These are phyloP conservation scores for Ranitomeya variabilis DNA, from an alignment of 2,113 vertebrate genomes.

Conservation along the genomic window DNA sequence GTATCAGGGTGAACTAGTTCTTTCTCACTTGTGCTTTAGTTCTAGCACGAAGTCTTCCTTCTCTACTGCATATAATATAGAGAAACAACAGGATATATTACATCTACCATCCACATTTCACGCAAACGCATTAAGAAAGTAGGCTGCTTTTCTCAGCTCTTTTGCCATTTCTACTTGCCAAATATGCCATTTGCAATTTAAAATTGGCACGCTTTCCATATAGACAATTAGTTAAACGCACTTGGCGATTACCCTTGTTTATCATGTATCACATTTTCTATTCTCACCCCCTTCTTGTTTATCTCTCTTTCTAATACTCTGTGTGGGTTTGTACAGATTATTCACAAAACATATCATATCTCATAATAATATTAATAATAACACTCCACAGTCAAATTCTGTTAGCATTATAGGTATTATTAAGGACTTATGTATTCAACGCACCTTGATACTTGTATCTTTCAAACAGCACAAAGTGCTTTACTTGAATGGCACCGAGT, in stretches of 20 bases:
- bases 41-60: not conserved
- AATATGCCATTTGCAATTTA: constrained; percentile 78
- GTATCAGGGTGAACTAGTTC: not conserved
- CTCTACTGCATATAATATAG: not conserved
- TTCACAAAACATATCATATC: not conserved
- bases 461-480: not conserved
- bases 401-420: not conserved
- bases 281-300: constrained; percentile 17
- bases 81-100: constrained; percentile 20
- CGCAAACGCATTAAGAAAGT: constrained; percentile 38
- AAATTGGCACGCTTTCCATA: constrained; percentile 69
- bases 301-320: not conserved
- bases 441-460: not conserved
- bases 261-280: constrained; percentile 62
- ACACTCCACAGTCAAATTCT: not conserved
- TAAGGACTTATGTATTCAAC: not conserved
- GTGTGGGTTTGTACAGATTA: constrained; percentile 16
- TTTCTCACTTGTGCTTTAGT: not conserved
- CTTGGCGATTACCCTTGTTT: constrained; percentile 73
- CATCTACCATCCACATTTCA: constrained; percentile 44
- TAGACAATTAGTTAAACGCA: constrained; percentile 75
- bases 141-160: constrained; percentile 56
- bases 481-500: not conserved
- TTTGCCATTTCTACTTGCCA: constrained; percentile 72
- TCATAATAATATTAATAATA: not conserved